phyloP scores from a whole-genome alignment of 1,140 invertebrate genomes.

The Euura lappo region DNA sequence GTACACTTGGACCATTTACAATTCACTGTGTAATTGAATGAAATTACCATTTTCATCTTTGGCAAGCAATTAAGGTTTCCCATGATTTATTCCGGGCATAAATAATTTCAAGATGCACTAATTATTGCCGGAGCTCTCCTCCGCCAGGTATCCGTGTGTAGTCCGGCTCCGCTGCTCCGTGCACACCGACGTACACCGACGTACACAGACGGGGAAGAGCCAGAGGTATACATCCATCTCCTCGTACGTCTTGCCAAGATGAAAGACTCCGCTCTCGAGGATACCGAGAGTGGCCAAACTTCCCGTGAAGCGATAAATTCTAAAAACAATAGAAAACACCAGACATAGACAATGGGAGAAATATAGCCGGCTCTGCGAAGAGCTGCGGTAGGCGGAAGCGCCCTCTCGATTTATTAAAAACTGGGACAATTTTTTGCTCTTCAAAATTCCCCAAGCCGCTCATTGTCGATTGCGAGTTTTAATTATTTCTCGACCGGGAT shows the following conservation, averaged over 20 bases:
- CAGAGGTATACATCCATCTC: slow-evolving; percentile 14
- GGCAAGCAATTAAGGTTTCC: slow-evolving; percentile 51
- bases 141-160: slow-evolving; percentile 19
- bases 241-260: slow-evolving; percentile 34
- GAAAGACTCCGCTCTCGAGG: slow-evolving; percentile 48
- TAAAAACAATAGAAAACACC: slow-evolving; percentile 58
- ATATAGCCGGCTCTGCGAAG: slow-evolving; percentile 30
- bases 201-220: not conserved
- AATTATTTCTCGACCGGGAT: not conserved
- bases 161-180: not conserved
- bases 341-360: slow-evolving; percentile 57
- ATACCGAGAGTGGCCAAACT: slow-evolving; percentile 44
- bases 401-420: slow-evolving; percentile 38
- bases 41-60: slow-evolving; percentile 6
- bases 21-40: not conserved
- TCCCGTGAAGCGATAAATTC: slow-evolving; percentile 58
- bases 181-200: not conserved
- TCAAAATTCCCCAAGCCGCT: too few species aligned
- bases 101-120: slow-evolving; percentile 58
- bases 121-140: slow-evolving; percentile 43
- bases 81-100: slow-evolving; percentile 55
- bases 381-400: slow-evolving; percentile 36
- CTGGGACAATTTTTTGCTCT: not conserved
- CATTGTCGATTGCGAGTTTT: too few species aligned
- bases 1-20: too few species aligned